These are phyloP conservation scores for Zonotrichia albicollis DNA, from an alignment of 2,797 vertebrate species.

Conservation along the genomic window DNA sequence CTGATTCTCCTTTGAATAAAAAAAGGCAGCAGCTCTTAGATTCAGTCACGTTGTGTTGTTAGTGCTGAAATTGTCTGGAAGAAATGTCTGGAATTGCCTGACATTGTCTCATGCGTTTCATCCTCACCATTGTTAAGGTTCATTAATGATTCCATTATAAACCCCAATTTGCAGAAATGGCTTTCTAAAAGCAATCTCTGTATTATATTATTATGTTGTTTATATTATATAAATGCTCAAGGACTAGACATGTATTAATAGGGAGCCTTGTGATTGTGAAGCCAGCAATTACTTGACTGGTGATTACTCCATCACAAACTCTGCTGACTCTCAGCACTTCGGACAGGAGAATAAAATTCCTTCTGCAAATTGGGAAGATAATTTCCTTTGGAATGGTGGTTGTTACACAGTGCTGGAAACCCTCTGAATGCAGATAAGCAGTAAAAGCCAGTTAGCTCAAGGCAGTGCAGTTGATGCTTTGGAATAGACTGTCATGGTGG, in stretches of 20 bases:
- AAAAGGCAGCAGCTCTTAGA: neutral
- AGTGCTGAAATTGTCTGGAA: conserved; percentile 31
- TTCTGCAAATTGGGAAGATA: conserved; percentile 34
- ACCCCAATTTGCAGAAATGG: conserved; percentile 35
- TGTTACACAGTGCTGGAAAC: conserved; percentile 8
- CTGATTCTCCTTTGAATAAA: neutral
- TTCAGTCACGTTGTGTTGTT: neutral
- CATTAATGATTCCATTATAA: conserved; percentile 60
- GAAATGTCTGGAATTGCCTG: conserved; percentile 21
- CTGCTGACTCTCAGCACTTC: conserved; percentile 47
- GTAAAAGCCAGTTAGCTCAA: neutral
- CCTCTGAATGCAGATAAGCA: conserved; percentile 49
- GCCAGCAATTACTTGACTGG: conserved; percentile 41
- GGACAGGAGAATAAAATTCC: conserved; percentile 26
- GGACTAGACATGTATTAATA: conserved; percentile 47
- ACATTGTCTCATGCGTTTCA: neutral
- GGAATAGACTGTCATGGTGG: neutral
- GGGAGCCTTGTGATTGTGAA: conserved; percentile 33
- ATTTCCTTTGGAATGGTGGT: conserved; percentile 41
- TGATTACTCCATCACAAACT: conserved; percentile 56
- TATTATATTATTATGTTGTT: conserved; percentile 55
- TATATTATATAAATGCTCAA: conserved; percentile 8
- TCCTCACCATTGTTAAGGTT: conserved; percentile 44
- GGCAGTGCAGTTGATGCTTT: neutral
- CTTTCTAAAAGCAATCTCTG: conserved; percentile 51